Evolutionary conservation across 2,888 invertebrate genomes (phyloP), one percentile per base, ranked within the genome.

Genomic region (Drosophila barbarae): DNA sequence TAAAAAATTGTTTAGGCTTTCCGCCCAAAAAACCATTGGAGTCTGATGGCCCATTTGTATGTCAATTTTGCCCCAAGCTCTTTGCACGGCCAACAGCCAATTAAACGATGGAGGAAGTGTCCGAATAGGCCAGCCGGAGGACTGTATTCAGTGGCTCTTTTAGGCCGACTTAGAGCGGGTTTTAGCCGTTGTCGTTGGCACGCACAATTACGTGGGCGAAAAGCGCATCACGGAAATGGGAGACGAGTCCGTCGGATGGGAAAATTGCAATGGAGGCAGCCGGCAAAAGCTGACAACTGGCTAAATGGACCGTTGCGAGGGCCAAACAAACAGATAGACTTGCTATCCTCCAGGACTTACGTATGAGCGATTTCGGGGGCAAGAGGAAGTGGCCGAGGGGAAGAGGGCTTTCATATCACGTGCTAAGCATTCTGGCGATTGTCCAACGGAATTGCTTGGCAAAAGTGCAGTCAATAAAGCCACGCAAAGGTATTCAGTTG

Each of bases 161-260:
- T 50, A 42, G 47, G 60, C 61, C 41, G 47, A 60, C 47, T 61
- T 61, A 35, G 61, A 49, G 7, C 41, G 9, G 36, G 32, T 30
- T 42, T 64, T 44, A 36, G 51, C 67, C 72, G 47, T 49, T 70
- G 66, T 69, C 55, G 30, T 49, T 70, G 32, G 61, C 66, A 84
- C 75, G 69, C 81, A 80, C 84, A 77, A 77, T 77, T 77, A 72
- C 63, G 52, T 53, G 60, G 55, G 61, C 58, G 58, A 57, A 84
- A 73, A 74, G 58, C 65, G 57, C 69, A 69, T 69, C 65, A 71
- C 65, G 50, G 55, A 41, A 63, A 47, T 50, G 36, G 44, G 9
- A 52, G 58, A 38, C 54, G 28, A 35, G 38, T 39, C 41, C n/a
- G 23, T 15, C 42, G 63, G 61, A 38, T 38, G 63, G 44, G 63